Evolutionary conservation across 1,140 invertebrate species (phyloP).

Genomic region (Trichoplusia ni): DNA sequence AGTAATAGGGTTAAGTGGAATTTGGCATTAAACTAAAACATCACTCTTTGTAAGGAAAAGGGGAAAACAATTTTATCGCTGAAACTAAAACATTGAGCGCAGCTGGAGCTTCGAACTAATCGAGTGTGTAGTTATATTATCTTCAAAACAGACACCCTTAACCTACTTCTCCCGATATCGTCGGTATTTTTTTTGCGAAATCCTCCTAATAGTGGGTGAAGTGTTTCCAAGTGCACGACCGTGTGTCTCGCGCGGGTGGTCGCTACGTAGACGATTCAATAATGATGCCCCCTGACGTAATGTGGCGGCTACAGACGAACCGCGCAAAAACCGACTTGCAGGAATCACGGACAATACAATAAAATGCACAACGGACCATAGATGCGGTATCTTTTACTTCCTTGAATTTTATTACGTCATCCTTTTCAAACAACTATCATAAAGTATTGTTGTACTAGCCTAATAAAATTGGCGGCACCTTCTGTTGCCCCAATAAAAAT

Average conservation of each 20-base stretch:
- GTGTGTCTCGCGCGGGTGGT: conserved; percentile 67
- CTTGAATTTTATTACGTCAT: conserved; percentile 60
- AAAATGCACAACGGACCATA: conserved; percentile 46
- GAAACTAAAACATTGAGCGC: too few species aligned
- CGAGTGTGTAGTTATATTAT: not conserved
- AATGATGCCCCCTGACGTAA: conserved; percentile 65
- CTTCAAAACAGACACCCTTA: not conserved
- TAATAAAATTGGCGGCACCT: conserved; percentile 49
- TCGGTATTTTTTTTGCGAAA: conserved; percentile 7
- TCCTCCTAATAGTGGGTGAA: conserved; percentile 12
- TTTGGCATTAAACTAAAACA: too few species aligned
- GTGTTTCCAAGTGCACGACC: conserved; percentile 42
- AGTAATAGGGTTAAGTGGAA: too few species aligned
- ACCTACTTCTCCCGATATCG: conserved; percentile 14
- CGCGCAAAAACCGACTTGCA: conserved; percentile 59
- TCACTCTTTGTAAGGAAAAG: too few species aligned
- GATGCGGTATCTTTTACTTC: conserved; percentile 47
- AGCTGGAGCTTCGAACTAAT: too few species aligned
- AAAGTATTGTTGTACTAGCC: conserved; percentile 50
- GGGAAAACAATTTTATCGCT: too few species aligned
- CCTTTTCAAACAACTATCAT: conserved; percentile 51
- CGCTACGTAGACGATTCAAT: conserved; percentile 66
- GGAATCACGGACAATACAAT: conserved; percentile 60
- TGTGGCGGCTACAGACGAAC: conserved; percentile 51
- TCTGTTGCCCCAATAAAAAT: conserved; percentile 24